Evolutionary conservation across 2,797 vertebrate species (phyloP).

Genomic region (Sebastes variabilis): DNA sequence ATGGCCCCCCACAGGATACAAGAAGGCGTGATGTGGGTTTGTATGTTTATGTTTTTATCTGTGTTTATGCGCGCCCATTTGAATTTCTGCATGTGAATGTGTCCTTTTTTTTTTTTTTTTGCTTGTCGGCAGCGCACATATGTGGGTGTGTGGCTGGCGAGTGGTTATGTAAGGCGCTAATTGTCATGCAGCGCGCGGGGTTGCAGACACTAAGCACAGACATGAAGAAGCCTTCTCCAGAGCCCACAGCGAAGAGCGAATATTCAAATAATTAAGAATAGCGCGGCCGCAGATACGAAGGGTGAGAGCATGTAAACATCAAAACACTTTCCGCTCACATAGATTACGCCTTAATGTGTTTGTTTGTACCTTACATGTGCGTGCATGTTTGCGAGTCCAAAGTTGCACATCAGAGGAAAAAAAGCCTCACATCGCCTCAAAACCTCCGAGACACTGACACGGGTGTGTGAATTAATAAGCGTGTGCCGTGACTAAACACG

Average conservation of each 20-base stretch:
- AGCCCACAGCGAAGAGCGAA: slow-evolving; percentile 58
- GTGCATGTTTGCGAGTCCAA: background rate
- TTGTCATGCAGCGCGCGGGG: slow-evolving; percentile 73
- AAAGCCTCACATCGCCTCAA: background rate
- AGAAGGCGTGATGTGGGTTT: slow-evolving; percentile 43
- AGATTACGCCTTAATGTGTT: slow-evolving; percentile 5
- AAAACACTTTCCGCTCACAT: slow-evolving; percentile 31
- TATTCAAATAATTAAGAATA: slow-evolving; percentile 71
- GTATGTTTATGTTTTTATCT: slow-evolving; percentile 41
- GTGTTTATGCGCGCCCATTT: slow-evolving; percentile 2
- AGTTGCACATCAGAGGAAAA: slow-evolving; percentile 19
- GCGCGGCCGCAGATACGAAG: slow-evolving; percentile 36
- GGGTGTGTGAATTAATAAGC: slow-evolving; percentile 49
- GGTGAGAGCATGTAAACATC: slow-evolving; percentile 61
- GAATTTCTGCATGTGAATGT: slow-evolving; percentile 10
- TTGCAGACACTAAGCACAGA: slow-evolving; percentile 66
- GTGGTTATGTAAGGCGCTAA: slow-evolving; percentile 73
- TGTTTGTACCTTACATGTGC: slow-evolving; percentile 1
- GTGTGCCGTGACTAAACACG: background rate
- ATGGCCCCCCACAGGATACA: slow-evolving; percentile 31
- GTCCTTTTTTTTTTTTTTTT: background rate
- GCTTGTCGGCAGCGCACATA: slow-evolving; percentile 8
- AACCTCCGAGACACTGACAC: slow-evolving; percentile 17
- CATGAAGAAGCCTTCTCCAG: slow-evolving; percentile 52
- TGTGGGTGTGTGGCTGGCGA: slow-evolving; percentile 62